Evolutionary conservation across 2,797 vertebrate genomes (phyloP).

Genomic region (Halcyon leucocephala): DNA sequence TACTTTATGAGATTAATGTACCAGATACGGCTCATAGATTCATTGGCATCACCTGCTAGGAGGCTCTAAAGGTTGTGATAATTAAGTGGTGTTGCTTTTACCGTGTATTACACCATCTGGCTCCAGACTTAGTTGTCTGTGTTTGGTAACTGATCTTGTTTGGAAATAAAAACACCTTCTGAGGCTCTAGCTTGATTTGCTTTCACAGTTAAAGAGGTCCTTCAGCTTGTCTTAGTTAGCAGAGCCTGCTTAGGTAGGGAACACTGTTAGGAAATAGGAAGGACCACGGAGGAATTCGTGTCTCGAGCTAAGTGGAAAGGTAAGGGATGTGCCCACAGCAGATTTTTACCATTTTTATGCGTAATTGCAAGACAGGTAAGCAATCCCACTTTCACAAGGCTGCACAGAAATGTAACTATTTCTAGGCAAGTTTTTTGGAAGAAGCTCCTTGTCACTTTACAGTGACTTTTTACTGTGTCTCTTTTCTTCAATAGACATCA

Average conservation of each 20-base stretch:
- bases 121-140: constrained; percentile 33
- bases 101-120: constrained; percentile 38
- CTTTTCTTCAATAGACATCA: background rate
- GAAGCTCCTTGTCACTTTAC: background rate
- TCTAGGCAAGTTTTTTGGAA: background rate
- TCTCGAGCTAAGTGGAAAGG: background rate
- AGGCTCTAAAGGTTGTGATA: constrained; percentile 6
- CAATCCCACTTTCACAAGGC: background rate
- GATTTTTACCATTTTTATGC: background rate
- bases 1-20: constrained; percentile 24
- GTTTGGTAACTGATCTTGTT: constrained; percentile 45
- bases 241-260: background rate
- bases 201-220: background rate
- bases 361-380: background rate
- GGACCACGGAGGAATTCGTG: background rate
- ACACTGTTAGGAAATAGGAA: background rate
- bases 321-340: background rate
- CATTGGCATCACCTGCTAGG: background rate
- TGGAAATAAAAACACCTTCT: constrained; percentile 20
- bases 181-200: background rate
- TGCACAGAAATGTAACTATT: background rate
- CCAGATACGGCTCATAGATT: background rate
- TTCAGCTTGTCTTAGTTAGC: background rate
- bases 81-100: constrained; percentile 47
- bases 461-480: background rate